Evolutionary conservation across 2,888 invertebrate genomes (phyloP).

Genomic region (Dermolepida albohirtum): DNA sequence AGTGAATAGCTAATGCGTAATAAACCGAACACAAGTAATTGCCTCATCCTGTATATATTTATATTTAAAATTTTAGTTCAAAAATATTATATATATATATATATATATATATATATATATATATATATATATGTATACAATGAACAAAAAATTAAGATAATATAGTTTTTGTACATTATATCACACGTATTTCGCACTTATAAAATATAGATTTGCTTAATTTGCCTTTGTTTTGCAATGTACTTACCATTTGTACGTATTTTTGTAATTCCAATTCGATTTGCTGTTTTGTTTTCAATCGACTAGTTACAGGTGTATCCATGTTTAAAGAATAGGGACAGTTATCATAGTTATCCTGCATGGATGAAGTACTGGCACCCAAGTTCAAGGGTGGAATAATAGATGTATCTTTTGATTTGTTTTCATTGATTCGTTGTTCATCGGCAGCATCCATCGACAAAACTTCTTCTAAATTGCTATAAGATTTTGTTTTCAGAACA

Average conservation of each 20-base stretch:
- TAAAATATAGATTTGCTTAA: too few relatives aligned
- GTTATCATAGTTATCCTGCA: constrained; percentile 44
- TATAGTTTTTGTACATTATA: too few relatives aligned
- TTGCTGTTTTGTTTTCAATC: constrained; percentile 49
- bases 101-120: too few relatives aligned
- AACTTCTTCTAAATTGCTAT: constrained; percentile 57
- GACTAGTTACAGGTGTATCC: constrained; percentile 61
- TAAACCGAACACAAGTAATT: too few relatives aligned
- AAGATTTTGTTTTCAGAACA: constrained; percentile 56
- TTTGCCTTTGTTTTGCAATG: background rate
- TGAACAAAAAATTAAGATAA: too few relatives aligned
- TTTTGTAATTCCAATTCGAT: constrained; percentile 65
- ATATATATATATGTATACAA: too few relatives aligned
- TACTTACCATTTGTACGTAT: constrained; percentile 66
- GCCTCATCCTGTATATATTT: too few relatives aligned
- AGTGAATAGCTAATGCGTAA: too few relatives aligned
- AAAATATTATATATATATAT: too few relatives aligned
- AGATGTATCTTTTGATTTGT: background rate
- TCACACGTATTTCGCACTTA: too few relatives aligned
- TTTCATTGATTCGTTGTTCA: constrained; percentile 4
- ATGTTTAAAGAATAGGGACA: constrained; percentile 47
- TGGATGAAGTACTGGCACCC: constrained; percentile 44
- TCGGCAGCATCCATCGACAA: constrained; percentile 46
- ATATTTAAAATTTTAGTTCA: too few relatives aligned
- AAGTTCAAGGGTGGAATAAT: constrained; percentile 29